Base-by-base conservation (phyloP, 2,888 invertebrate species). In the Julus scanicus region DNA sequence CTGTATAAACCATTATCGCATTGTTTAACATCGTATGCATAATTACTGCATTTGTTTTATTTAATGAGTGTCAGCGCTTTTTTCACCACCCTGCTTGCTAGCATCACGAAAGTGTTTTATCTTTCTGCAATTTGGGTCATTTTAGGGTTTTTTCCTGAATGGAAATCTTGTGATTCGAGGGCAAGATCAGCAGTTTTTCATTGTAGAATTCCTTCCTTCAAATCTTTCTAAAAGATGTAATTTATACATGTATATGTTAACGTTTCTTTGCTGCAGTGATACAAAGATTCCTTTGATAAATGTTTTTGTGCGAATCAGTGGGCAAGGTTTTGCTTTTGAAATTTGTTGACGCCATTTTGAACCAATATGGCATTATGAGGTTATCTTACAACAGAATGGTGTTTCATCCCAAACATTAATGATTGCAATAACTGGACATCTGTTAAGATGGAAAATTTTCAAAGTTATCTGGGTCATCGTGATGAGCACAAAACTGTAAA, bases 21-120 rank as follows among this genome's bases (percentile, higher is more conserved):
- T 71, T 71, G 71, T 71, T 71, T 71, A 8, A 71, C 71, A 29
- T 20, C 29, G 71, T 29, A 71, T 71, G 29, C 71, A 29, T 71
- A 71, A 71, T 71, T 71, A 71, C 71, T 29, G 29, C 71, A 29
- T 71, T 71, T 29, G 71, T 71, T 71, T 71, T 5, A 5, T 71
- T 8, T 71, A 71, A 71, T 71, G 71, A 71, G 71, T 11, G 71
- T 71, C 71, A 17, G 63, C 63, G 63, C 63, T 63, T 71, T 29
- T 71, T 71, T 71, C 71, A 11, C 71, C 71, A 71, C 71, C 71
- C 71, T 71, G 0, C 9, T 71, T 71, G 71, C 71, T 71, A 71
- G 6, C 71, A 71, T 71, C 71, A 71, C 71, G 71, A 71, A 29
- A 9, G 71, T 71, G 44, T n/a, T 63, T 57, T 57, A 57, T 57